phyloP scores from a whole-genome alignment of 1,140 invertebrate genomes.

The Trichonephila clavipes region DNA sequence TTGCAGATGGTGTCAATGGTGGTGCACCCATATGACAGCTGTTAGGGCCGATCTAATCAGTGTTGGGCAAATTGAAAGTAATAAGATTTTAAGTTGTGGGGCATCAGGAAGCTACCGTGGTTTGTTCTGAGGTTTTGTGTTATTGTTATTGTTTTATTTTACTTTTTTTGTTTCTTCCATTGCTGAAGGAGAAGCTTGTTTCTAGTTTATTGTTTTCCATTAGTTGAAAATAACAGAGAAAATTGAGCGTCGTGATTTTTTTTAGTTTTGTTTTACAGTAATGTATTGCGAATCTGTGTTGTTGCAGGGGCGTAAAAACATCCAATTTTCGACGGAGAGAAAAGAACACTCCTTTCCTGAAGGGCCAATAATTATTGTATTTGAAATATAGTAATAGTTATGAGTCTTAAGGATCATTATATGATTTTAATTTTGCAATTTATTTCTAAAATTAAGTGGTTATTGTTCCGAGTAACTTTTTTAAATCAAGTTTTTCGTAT shows the following conservation, averaged over 20 bases:
- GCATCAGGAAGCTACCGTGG: not conserved
- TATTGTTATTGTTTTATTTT: no score
- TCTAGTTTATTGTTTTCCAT: slow-evolving; percentile 19
- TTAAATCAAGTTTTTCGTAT: no score
- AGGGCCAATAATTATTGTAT: not conserved
- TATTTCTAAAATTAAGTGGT: no score
- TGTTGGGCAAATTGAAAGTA: slow-evolving; percentile 52
- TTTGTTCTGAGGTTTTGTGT: not conserved
- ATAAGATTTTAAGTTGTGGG: slow-evolving; percentile 33
- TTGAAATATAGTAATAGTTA: not conserved
- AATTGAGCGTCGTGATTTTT: not conserved
- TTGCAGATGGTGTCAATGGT: slow-evolving; percentile 27
- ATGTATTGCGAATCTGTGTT: not conserved
- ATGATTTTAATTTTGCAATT: no score
- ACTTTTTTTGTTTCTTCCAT: not conserved
- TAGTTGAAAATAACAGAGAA: not conserved
- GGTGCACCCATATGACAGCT: slow-evolving; percentile 66
- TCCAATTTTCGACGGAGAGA: no score
- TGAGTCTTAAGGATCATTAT: no score
- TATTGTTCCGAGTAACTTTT: no score
- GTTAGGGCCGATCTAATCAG: slow-evolving; percentile 27
- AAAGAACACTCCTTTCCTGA: no score
- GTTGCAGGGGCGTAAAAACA: not conserved
- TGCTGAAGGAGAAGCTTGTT: not conserved
- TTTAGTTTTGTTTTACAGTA: not conserved